Percentiles rank a stretch among this genome's conserved stretches.
Conservation (phyloP, 2,113 vertebrate genomes). For the Trematomus loennbergii region DNA sequence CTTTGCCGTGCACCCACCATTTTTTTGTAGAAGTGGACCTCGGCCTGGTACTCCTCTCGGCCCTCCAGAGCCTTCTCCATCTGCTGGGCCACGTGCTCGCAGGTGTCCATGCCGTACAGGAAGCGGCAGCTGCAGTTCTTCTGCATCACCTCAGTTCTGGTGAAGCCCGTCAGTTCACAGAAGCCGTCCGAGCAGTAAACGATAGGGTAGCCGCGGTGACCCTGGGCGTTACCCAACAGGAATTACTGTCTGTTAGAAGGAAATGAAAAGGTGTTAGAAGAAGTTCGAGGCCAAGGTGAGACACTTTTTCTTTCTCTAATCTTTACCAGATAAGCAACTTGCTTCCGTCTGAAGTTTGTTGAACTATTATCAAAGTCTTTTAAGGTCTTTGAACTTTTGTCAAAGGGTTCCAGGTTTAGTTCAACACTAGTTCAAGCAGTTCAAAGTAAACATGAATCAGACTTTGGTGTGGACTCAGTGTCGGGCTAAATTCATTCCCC, state of each 20-base stretch:
- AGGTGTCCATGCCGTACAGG: slow-evolving; percentile 91
- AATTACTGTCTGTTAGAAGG: slow-evolving; percentile 92
- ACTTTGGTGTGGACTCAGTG: slow-evolving; percentile 51
- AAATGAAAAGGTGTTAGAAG: slow-evolving; percentile 16
- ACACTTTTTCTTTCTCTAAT: not conserved
- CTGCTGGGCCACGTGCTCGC: slow-evolving; percentile 88
- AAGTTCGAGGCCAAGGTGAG: not conserved
- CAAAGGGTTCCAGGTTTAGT: slow-evolving; percentile 37
- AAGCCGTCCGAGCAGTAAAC: slow-evolving; percentile 98
- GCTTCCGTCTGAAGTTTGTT: not conserved
- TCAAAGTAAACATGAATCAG: slow-evolving; percentile 61
- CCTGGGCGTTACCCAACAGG: slow-evolving; percentile 95
- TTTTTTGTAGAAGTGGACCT: slow-evolving; percentile 97
- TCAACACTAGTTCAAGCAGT: slow-evolving; percentile 22
- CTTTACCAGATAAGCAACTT: not conserved
- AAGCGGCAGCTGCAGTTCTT: slow-evolving; percentile 96
- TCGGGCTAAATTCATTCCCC: slow-evolving; percentile 51
- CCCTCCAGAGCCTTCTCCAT: slow-evolving; percentile 93
- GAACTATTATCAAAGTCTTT: slow-evolving; percentile 45
- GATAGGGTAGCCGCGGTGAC: slow-evolving; percentile 92
- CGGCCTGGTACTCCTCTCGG: slow-evolving; percentile 91
- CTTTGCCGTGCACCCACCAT: slow-evolving; percentile 82
- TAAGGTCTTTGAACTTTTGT: slow-evolving; percentile 45
- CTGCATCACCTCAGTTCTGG: slow-evolving; percentile 97
- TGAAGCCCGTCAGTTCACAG: slow-evolving; percentile 95